Conservation (phyloP, 2,888 invertebrate species). For the Notodonta ziczac region DNA sequence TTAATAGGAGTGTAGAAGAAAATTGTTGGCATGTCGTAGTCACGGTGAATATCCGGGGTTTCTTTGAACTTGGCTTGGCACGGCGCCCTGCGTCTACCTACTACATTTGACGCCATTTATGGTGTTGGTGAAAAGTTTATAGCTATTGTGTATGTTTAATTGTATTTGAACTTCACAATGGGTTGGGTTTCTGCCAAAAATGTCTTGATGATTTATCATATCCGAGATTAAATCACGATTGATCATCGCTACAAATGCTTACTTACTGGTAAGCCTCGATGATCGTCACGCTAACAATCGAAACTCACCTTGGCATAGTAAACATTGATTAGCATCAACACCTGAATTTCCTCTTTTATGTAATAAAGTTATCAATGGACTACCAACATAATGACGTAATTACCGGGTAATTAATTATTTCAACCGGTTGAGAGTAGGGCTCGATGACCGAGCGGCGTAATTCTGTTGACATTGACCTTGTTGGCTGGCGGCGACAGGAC, state of each 20-base stretch:
- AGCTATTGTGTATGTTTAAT: too few species aligned
- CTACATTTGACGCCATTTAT: neutral
- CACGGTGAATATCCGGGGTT: neutral
- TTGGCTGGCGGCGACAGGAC: neutral
- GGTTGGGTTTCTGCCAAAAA: neutral
- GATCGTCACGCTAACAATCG: neutral
- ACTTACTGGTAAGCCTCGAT: neutral
- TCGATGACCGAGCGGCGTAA: neutral
- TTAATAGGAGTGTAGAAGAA: neutral
- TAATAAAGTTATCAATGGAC: too few species aligned
- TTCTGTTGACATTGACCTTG: neutral
- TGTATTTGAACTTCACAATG: neutral
- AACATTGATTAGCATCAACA: neutral
- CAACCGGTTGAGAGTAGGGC: neutral
- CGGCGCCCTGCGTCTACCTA: neutral
- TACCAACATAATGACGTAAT: too few species aligned
- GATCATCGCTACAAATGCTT: conserved; percentile 3
- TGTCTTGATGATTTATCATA: neutral
- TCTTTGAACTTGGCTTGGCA: neutral
- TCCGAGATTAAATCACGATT: neutral
- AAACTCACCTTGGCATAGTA: neutral
- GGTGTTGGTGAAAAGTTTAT: neutral
- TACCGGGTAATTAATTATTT: too few species aligned
- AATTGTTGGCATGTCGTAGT: neutral
- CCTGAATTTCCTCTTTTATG: too few species aligned